Evolutionary conservation across 2,113 vertebrate species (phyloP).

Genomic region (Gallinago paraguaiae): DNA sequence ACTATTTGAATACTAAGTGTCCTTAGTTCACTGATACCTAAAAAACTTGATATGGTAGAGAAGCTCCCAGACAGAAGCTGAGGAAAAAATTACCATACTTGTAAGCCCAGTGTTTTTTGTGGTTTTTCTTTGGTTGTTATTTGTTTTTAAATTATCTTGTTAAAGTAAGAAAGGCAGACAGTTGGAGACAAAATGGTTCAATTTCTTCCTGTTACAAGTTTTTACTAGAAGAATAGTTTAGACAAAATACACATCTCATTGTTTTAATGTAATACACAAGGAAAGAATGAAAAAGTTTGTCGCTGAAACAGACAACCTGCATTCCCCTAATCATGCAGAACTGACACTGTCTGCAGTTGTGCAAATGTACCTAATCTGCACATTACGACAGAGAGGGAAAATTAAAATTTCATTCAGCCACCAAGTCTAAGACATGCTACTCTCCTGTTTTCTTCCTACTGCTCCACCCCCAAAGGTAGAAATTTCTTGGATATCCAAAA

Average conservation of each 20-base stretch:
- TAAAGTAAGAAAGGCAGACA: neutral
- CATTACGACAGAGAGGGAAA: neutral
- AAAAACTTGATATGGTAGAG: neutral
- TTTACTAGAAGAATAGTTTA: neutral
- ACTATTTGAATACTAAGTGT: neutral
- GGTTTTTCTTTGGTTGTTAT: neutral
- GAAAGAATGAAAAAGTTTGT: neutral
- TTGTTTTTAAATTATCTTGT: neutral
- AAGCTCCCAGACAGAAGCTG: neutral
- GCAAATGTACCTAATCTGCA: neutral
- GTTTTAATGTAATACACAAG: neutral
- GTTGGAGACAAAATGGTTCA: neutral
- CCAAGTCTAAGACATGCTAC: neutral
- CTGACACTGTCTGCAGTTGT: neutral
- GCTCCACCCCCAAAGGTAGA: neutral
- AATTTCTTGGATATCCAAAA: neutral
- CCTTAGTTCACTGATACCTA: neutral
- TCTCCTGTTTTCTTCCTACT: neutral
- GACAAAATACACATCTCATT: neutral
- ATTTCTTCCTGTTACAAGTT: neutral
- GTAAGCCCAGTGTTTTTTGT: neutral
- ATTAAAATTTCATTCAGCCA: neutral
- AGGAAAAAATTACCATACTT: neutral
- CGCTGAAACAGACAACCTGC: neutral
- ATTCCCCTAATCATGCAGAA: neutral